These are phyloP conservation scores for Cephus sareptanus DNA, from an alignment of 2,888 invertebrate species.

Conservation along the genomic window DNA sequence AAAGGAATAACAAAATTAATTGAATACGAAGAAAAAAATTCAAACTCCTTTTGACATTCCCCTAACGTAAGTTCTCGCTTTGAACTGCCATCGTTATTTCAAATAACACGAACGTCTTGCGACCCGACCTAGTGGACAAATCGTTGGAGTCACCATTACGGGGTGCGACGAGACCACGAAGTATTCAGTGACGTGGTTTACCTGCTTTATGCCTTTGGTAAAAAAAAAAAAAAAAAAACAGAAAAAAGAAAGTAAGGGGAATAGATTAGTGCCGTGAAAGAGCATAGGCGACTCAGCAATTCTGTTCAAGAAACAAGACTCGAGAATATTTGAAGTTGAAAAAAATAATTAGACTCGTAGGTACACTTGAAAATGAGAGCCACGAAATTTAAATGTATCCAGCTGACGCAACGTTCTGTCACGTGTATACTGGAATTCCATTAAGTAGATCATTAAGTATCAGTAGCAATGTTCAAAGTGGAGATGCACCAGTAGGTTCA, in stretches of 20 bases:
- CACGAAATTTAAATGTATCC: not conserved
- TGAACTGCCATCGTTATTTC: slow-evolving; percentile 40
- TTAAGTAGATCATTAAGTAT: not conserved
- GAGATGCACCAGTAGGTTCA: not conserved
- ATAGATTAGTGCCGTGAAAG: not conserved
- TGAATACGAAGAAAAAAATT: not conserved
- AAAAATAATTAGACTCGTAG: not conserved
- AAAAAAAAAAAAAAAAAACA: too few species aligned
- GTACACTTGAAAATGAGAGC: not conserved
- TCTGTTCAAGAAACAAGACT: not conserved
- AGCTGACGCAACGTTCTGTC: not conserved
- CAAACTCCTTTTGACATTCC: not conserved
- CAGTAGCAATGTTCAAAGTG: not conserved
- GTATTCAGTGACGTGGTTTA: not conserved
- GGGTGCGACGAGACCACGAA: not conserved
- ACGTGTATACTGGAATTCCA: not conserved
- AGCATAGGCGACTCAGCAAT: not conserved
- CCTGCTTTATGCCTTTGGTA: not conserved
- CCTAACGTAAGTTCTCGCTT: not conserved
- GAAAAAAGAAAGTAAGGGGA: not conserved
- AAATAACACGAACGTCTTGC: slow-evolving; percentile 33
- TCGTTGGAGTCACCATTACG: slow-evolving; percentile 23
- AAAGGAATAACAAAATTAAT: not conserved
- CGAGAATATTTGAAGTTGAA: not conserved
- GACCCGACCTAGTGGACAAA: slow-evolving; percentile 18